Base-by-base conservation (phyloP, 2,888 invertebrate genomes). In the Tipula lateralis region DNA sequence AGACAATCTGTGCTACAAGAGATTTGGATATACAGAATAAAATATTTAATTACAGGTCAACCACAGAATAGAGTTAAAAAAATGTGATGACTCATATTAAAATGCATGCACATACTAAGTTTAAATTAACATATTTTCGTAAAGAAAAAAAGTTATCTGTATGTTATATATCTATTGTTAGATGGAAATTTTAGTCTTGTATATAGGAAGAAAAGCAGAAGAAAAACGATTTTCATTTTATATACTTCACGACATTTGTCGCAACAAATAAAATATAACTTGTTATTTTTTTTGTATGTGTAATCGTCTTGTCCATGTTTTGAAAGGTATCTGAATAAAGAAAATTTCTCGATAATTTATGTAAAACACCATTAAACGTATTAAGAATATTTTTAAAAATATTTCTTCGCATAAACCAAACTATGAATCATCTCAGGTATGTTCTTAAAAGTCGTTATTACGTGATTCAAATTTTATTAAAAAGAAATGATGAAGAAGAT, bases 101-200 rank as follows among this genome's bases (percentile, higher is more conserved):
- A 66, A 66, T 66, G 66, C 66, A 66, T 66, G 66, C 66, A 44
- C 44, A 44, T 44, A 16, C 5, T 2, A 66, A 24, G 2, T 66
- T 19, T 24, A 24, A 66, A 66, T 66, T 66, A 24, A 66, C 66
- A 66, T 66, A 66, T 66, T 66, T 66, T 66, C 66, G 19, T 66
- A 66, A 66, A 66, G 19, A 66, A 66, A 66, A 66, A 19, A 66
- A 24, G 66, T 66, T 66, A 66, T 9, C 9, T 39, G 13, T 24
- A n/a, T 50, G n/a, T n/a, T n/a, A n/a, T n/a, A n/a, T 4, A 66
- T 66, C 66, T 66, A 66, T 66, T 66, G 66, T 66, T 66, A 66
- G 66, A 66, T 66, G 66, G 66, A 66, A 66, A 19, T 24, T 66
- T 24, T 24, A 24, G 2, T 66, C 12, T 66, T 66, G 66, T 66